These are phyloP conservation scores for Miniopterus natalensis DNA, from an alignment of 2,113 vertebrate genomes.

Conservation along the genomic window DNA sequence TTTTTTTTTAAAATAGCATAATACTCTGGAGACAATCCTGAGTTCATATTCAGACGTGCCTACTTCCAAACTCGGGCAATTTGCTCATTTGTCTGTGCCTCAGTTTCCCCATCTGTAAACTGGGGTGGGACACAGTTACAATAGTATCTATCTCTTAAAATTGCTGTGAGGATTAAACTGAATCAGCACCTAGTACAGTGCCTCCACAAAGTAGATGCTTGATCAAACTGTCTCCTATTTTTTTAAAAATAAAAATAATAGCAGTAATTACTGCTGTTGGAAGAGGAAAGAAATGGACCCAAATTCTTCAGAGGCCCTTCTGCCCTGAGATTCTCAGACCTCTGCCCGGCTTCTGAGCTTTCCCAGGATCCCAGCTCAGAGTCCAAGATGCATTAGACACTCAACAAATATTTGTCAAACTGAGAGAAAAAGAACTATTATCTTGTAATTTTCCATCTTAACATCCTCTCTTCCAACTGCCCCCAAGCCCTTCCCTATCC, in stretches of 20 bases:
- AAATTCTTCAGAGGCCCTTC: slow-evolving; percentile 22
- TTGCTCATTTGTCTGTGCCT: not conserved
- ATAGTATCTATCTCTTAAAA: not conserved
- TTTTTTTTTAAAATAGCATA: not conserved
- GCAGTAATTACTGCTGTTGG: not conserved
- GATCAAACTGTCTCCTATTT: not conserved
- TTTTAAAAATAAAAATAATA: not conserved
- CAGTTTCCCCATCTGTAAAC: not conserved
- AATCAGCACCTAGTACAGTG: not conserved
- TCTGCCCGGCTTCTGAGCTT: not conserved
- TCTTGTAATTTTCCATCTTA: slow-evolving; percentile 82
- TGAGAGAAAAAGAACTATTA: slow-evolving; percentile 34
- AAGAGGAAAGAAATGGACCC: not conserved
- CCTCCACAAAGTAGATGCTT: not conserved
- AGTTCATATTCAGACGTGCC: not conserved
- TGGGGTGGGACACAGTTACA: not conserved
- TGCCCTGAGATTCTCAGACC: slow-evolving; percentile 3
- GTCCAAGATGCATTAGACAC: slow-evolving; percentile 26
- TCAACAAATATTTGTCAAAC: slow-evolving; percentile 82
- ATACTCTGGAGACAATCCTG: not conserved
- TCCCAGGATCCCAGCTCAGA: slow-evolving; percentile 60
- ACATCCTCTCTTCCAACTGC: slow-evolving; percentile 55
- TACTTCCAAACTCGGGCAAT: not conserved
- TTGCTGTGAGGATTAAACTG: not conserved
- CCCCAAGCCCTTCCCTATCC: slow-evolving; percentile 14